A percentile compares a stretch with the other conserved stretches of the same genome.
phyloP scores from a whole-genome alignment of 1,140 invertebrate species.

The roundworm (Caenorhabditis elegans) region WBcel235 BX284603.4:4996001-4996500 shows the following conservation, averaged over 20 bases:
- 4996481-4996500: conserved; percentile 29
- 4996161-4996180: conserved; percentile 51
- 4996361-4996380: conserved; percentile 14
- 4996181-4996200: conserved; percentile 68
- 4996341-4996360: conserved; percentile 41
- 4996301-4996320: conserved; percentile 26
- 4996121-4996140: conserved; percentile 75
- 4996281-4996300: conserved; percentile 38
- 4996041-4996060: conserved; percentile 51
- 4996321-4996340: conserved; percentile 34
- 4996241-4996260: conserved; percentile 45
- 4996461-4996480: conserved; percentile 44
- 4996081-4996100: conserved; percentile 73
- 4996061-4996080: conserved; percentile 73
- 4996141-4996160: conserved; percentile 70
- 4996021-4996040: too few species aligned
- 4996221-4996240: conserved; percentile 41
- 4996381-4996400: conserved; percentile 7
- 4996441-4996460: conserved; percentile 44
- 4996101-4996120: conserved; percentile 75
- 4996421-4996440: conserved; percentile 48
- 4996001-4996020: too few species aligned
- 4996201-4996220: conserved; percentile 66
- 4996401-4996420: conserved; percentile 44
- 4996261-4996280: conserved; percentile 44